These are phyloP conservation scores for Tyto alba DNA, from an alignment of 2,113 vertebrate species.

Conservation along the genomic window DNA sequence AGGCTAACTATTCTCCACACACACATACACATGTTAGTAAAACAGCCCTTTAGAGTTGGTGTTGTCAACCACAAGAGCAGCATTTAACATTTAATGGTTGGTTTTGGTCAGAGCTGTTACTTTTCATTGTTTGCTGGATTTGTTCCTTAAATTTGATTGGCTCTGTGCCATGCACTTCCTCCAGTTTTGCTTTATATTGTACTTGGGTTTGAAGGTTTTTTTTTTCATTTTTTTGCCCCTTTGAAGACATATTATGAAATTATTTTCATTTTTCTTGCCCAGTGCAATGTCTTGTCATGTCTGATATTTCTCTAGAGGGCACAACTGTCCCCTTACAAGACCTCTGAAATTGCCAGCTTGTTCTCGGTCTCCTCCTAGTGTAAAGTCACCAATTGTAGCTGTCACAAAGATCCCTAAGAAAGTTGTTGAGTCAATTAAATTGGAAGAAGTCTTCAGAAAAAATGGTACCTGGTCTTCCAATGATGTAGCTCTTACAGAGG, in stretches of 20 bases:
- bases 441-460: not conserved
- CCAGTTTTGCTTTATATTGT: constrained; percentile 11
- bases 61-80: constrained; percentile 58
- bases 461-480: not conserved
- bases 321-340: not conserved
- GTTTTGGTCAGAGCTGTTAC: constrained; percentile 60
- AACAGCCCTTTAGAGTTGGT: constrained; percentile 46
- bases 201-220: not conserved
- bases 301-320: not conserved
- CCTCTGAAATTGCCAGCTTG: not conserved
- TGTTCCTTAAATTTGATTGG: constrained; percentile 55
- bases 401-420: not conserved
- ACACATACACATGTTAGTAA: not conserved
- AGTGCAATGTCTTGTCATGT: not conserved
- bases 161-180: constrained; percentile 29
- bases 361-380: not conserved
- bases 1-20: not conserved
- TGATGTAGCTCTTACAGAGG: not conserved
- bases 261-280: not conserved
- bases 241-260: not conserved
- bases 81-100: constrained; percentile 65
- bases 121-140: constrained; percentile 67
- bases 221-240: not conserved
- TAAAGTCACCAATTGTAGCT: not conserved
- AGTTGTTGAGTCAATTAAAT: not conserved